Evolutionary conservation across 2,113 vertebrate genomes (phyloP), one percentile per base, ranked within the genome.

Genomic region (Climacteris rufus): DNA sequence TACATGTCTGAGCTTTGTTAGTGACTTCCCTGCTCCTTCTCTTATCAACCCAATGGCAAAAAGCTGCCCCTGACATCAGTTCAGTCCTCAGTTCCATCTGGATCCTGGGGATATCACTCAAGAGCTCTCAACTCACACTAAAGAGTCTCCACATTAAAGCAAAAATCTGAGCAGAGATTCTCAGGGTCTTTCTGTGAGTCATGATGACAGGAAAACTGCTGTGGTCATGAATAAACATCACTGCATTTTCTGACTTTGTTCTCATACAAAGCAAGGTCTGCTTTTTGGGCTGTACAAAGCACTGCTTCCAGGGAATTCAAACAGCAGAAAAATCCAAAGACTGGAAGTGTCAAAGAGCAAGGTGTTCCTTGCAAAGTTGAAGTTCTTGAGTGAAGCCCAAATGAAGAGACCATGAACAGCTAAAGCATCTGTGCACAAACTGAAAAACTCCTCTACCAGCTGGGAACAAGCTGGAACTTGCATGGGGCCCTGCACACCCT

Each of bases 401-500:
- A 35, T 0, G 39, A 83, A 65, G 45, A 74, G 57, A 24, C 50
- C 9, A 6, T 0, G 17, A 87, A 35, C 15, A 89, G 50, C 54
- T 60, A 2, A 35, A 61, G 70, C 8, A 31, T 15, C 64, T 63
- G 49, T 54, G 77, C 63, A 71, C 68, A 78, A 64, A 64, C 0
- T 9, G 22, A 52, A 69, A 66, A 91, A 35, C 87, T 96, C 52
- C 44, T 61, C 42, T 84, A 52, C 54, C 76, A 72, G 69, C 1
- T 11, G 60, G 56, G 81, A 97, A 59, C 96, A 47, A 87, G 98
- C 87, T 89, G 79, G 57, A 40, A 85, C 97, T 52, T 45, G 97
- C 72, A 79, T 3, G 45, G 69, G 80, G 91, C 92, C 87, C 83
- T 21, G 52, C 83, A 70, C 35, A 53, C 60, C 22, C 89, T 42